phyloP scores from a whole-genome alignment of 2,888 invertebrate species.

The Margaritifera margaritifera region DNA sequence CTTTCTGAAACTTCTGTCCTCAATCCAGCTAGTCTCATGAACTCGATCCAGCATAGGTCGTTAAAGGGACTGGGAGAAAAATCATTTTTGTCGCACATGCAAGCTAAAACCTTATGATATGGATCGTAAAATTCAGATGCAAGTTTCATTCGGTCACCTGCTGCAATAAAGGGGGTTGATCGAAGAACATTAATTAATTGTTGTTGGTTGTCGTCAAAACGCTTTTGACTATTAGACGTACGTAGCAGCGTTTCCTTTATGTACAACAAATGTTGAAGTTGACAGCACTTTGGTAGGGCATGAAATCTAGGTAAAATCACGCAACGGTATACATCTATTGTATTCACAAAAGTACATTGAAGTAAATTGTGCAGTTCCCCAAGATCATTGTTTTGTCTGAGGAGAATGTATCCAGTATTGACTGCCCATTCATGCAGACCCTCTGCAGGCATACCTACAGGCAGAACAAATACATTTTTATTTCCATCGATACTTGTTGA shows the following conservation, averaged over 20 bases:
- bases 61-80: constrained; percentile 22
- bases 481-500: constrained; percentile 3
- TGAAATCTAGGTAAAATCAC: constrained; percentile 10
- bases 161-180: constrained; percentile 12
- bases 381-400: constrained; percentile 10
- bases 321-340: constrained; percentile 1
- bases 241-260: neutral
- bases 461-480: constrained; percentile 18
- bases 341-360: neutral
- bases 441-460: constrained; percentile 15
- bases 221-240: too few relatives aligned
- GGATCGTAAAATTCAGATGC: constrained; percentile 14
- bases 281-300: constrained; percentile 1
- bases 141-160: constrained; percentile 4
- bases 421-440: constrained; percentile 29
- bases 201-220: neutral
- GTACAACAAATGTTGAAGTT: constrained; percentile 9
- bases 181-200: constrained; percentile 3
- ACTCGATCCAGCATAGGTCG: constrained; percentile 10
- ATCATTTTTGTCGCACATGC: constrained; percentile 1
- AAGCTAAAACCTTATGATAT: constrained; percentile 10
- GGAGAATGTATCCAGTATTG: constrained; percentile 8
- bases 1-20: too few relatives aligned
- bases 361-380: constrained; percentile 3
- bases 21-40: constrained; percentile 27